Evolutionary conservation across 2,797 vertebrate genomes (phyloP), one percentile per base, ranked within the genome.

Genomic region (Sebastes taczanowskii): DNA sequence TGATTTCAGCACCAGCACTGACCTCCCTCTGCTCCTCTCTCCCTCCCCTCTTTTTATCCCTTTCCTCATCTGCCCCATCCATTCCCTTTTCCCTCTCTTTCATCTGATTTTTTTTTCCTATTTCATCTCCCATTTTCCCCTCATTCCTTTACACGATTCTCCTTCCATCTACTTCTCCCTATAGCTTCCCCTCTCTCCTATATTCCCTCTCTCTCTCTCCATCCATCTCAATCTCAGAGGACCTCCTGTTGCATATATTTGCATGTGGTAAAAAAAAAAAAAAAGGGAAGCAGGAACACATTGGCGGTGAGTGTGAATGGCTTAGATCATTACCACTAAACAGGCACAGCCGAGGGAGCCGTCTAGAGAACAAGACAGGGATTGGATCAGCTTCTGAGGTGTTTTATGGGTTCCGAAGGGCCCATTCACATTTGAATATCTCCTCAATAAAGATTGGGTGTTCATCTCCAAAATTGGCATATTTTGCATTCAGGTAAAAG

Each of bases 1-100:
- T 81, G 83, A 86, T 84, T 87, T 80, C 70, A 88, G 70, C 83
- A 86, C 78, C 59, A 80, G 62, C 75, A 71, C 65, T 91, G 89
- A 89, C 91, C 89, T 89, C 83, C 52, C 69, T 76, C 58, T 78
- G 78, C 78, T 78, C 38, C 67, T 59, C 52, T 53, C 70, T 32
- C 35, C 62, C 59, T 52, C 9, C 56, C 32, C 11, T 13, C 62
- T 46, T 78, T 78, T 78, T 29, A 75, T 75, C 71, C 71, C 69
- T 75, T 49, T 46, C 35, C 49, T 78, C 77, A 38, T 82, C 60
- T 63, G 25, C 52, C 69, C 71, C 34, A 49, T 74, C 46, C 27
- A 62, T 71, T 78, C 42, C 38, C 29, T 59, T 65, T 66, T 58
- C 4, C 30, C 23, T 46, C 32, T 65, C 64, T 69, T 60, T 79